Conservation (phyloP, 37 sponge, comb jelly and placozoan species). For the Mnemiopsis leidyi region DNA sequence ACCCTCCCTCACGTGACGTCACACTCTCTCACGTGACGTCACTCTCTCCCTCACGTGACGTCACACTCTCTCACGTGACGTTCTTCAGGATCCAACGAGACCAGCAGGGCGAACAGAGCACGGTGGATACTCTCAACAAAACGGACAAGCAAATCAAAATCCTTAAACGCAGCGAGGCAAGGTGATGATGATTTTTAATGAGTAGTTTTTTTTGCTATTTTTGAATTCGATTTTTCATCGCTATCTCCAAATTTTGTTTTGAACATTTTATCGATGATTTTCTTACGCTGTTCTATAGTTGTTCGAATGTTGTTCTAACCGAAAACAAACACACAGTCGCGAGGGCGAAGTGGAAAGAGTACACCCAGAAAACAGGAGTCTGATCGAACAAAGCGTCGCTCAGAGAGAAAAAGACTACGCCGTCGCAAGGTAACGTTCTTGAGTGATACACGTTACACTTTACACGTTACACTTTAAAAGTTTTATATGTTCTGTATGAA, state of each 20-base stretch:
- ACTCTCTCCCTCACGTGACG: not conserved
- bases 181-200: not conserved
- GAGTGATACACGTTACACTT: too few species aligned
- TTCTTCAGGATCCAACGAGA: not conserved
- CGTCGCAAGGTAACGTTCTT: slow-evolving; percentile 20
- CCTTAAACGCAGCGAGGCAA: not conserved
- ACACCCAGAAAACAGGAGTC: not conserved
- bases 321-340: too few species aligned
- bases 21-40: not conserved
- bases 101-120: not conserved
- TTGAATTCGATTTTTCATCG: too few species aligned
- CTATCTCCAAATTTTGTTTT: too few species aligned
- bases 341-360: slow-evolving; percentile 9
- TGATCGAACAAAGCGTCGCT: slow-evolving; percentile 30
- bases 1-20: not conserved
- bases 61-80: not conserved
- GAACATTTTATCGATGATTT: too few species aligned
- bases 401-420: slow-evolving; percentile 29
- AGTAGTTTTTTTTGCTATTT: not conserved
- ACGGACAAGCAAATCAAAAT: not conserved
- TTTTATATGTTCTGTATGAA: too few species aligned
- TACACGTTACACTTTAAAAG: too few species aligned
- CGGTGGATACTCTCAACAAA: not conserved
- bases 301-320: too few species aligned
- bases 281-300: too few species aligned